Conservation (phyloP, 2,797 vertebrate species). For the Xenentodon cancila region DNA sequence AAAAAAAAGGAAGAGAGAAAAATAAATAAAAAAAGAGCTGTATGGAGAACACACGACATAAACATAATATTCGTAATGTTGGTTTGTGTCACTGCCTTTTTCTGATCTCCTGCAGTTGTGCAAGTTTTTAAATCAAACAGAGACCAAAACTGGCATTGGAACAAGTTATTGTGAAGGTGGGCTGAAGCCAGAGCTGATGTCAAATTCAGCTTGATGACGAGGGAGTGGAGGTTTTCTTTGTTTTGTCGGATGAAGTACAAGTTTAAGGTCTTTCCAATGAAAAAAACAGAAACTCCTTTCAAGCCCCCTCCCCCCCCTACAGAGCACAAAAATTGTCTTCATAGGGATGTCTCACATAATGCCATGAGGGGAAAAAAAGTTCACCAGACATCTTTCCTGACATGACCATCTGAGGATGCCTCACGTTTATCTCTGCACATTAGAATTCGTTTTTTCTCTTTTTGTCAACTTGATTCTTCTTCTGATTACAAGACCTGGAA, state of each 20-base stretch:
- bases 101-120: constrained; percentile 24
- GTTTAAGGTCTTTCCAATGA: constrained; percentile 28
- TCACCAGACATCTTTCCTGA: constrained; percentile 42
- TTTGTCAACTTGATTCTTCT: constrained; percentile 37
- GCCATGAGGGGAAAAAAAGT: constrained; percentile 48
- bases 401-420: constrained; percentile 35
- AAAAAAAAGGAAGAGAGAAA: constrained; percentile 11
- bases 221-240: constrained; percentile 20
- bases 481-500: constrained; percentile 53
- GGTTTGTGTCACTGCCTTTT: constrained; percentile 22
- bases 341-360: constrained; percentile 43
- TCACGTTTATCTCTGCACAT: constrained; percentile 37
- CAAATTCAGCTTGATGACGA: constrained; percentile 53
- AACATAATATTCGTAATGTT: constrained; percentile 29
- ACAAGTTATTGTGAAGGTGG: constrained; percentile 32
- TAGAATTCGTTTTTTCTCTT: constrained; percentile 6
- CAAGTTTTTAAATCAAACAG: constrained; percentile 55
- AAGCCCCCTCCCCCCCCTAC: constrained; percentile 10
- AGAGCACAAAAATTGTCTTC: constrained; percentile 38
- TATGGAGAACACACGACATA: constrained; percentile 17
- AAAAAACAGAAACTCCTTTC: constrained; percentile 34
- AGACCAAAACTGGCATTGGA: constrained; percentile 46
- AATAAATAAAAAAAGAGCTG: background rate
- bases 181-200: constrained; percentile 35
- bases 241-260: constrained; percentile 39